These are phyloP conservation scores for Alfaro cultratus DNA, from an alignment of 2,797 vertebrate genomes.

Conservation along the genomic window DNA sequence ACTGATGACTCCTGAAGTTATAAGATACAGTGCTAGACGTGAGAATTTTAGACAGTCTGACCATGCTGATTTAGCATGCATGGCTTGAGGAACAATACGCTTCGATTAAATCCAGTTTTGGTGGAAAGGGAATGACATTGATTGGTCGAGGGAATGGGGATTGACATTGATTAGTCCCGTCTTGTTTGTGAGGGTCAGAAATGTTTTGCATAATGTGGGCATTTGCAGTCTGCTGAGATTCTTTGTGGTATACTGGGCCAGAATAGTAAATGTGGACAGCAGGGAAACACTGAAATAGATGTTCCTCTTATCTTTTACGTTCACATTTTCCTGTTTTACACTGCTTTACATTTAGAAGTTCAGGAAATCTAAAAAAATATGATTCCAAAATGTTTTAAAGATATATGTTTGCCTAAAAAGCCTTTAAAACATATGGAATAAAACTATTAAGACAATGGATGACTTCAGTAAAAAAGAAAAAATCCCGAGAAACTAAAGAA, in stretches of 20 bases:
- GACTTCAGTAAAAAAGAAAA: slow-evolving; percentile 14
- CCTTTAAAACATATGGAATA: slow-evolving; percentile 12
- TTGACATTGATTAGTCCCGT: slow-evolving; percentile 81
- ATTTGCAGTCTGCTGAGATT: slow-evolving; percentile 69
- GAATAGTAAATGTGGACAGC: slow-evolving; percentile 60
- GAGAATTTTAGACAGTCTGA: slow-evolving; percentile 37
- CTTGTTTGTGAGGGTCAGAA: slow-evolving; percentile 76
- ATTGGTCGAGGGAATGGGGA: slow-evolving; percentile 77
- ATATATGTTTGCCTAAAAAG: slow-evolving; percentile 3
- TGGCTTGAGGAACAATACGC: slow-evolving; percentile 63
- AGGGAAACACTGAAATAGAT: slow-evolving; percentile 25
- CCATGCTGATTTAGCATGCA: slow-evolving; percentile 65
- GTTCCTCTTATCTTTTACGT: neutral
- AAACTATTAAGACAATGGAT: neutral
- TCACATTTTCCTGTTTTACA: slow-evolving; percentile 17
- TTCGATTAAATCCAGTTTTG: slow-evolving; percentile 70
- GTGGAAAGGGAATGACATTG: slow-evolving; percentile 75
- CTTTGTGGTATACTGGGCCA: slow-evolving; percentile 42
- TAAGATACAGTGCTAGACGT: slow-evolving; percentile 40
- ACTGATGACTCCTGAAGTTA: slow-evolving; percentile 49
- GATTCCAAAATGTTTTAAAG: slow-evolving; percentile 3
- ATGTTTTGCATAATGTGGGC: slow-evolving; percentile 78
- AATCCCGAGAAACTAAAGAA: slow-evolving; percentile 2
- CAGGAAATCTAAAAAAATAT: slow-evolving; percentile 10
- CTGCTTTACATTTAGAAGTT: slow-evolving; percentile 12